Evolutionary conservation across 2,888 invertebrate genomes (phyloP).

Genomic region (Charanyca ferruginea): DNA sequence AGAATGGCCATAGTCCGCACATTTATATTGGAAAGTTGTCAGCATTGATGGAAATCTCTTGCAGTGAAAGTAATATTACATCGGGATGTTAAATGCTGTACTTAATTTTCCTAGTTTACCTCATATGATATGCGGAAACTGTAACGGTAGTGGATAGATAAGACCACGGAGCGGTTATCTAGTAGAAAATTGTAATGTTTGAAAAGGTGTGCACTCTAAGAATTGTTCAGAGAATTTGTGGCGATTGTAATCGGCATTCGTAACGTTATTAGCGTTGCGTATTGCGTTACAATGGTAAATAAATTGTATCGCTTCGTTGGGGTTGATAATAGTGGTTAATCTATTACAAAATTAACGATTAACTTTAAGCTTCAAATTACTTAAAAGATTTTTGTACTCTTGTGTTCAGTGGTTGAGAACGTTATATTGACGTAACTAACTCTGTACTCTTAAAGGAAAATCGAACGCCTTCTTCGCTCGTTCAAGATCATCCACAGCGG

Average conservation of each 20-base stretch:
- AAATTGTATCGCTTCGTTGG: slow-evolving; percentile 57
- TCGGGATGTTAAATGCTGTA: slow-evolving; percentile 65
- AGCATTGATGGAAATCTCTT: slow-evolving; percentile 84
- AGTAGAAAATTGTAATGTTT: slow-evolving; percentile 50
- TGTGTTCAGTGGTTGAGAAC: slow-evolving; percentile 2
- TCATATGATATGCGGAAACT: slow-evolving; percentile 78
- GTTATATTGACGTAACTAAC: not conserved
- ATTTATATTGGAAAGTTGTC: slow-evolving; percentile 87
- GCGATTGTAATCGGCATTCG: slow-evolving; percentile 54
- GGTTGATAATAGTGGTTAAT: slow-evolving; percentile 32
- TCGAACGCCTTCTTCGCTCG: slow-evolving; percentile 1
- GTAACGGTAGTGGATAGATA: slow-evolving; percentile 71
- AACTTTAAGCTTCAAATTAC: not conserved
- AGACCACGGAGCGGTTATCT: slow-evolving; percentile 59
- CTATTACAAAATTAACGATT: slow-evolving; percentile 31
- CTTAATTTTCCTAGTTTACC: slow-evolving; percentile 80
- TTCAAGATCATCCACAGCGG: slow-evolving; percentile 1
- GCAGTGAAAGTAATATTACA: slow-evolving; percentile 68
- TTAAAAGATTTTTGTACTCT: not conserved
- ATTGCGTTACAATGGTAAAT: slow-evolving; percentile 58
- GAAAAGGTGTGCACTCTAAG: slow-evolving; percentile 27
- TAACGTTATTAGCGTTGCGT: slow-evolving; percentile 55
- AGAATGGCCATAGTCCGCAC: slow-evolving; percentile 76
- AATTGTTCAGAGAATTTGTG: slow-evolving; percentile 42
- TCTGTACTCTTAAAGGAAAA: slow-evolving; percentile 19